Percentiles rank a stretch among this genome's conserved stretches.
Conservation (phyloP, 2,797 vertebrate species). For the Epinephelus malabaricus region DNA sequence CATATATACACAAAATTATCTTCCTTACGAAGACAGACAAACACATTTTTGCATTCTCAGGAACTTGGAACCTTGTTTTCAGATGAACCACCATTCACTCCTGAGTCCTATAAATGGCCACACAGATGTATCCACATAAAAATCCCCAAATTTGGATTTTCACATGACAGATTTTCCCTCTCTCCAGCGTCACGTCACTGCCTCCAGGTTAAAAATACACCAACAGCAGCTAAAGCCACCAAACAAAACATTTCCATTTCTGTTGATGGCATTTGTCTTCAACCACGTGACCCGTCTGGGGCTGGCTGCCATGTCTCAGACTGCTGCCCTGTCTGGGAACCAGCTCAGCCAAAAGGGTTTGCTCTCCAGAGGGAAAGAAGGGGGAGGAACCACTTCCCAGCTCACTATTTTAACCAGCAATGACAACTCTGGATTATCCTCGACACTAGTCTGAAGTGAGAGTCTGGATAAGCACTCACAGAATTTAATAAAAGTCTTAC, state of each 20-base stretch:
- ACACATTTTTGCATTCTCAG: not conserved
- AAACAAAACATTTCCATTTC: constrained; percentile 75
- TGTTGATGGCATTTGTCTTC: constrained; percentile 74
- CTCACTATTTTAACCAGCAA: constrained; percentile 56
- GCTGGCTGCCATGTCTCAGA: constrained; percentile 69
- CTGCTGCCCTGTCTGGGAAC: constrained; percentile 77
- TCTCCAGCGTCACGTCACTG: constrained; percentile 51
- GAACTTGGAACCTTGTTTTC: not conserved
- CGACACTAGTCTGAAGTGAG: constrained; percentile 4
- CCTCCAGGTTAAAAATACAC: constrained; percentile 72
- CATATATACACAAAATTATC: not conserved
- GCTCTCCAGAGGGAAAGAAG: constrained; percentile 47
- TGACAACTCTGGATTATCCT: constrained; percentile 44
- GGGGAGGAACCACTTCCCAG: constrained; percentile 44
- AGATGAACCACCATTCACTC: not conserved
- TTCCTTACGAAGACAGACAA: no score
- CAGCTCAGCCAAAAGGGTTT: constrained; percentile 56
- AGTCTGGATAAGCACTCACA: constrained; percentile 10
- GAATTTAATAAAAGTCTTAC: constrained; percentile 70
- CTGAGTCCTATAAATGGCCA: constrained; percentile 1
- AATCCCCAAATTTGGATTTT: constrained; percentile 52
- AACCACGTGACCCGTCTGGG: constrained; percentile 73
- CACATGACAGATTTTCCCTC: constrained; percentile 35
- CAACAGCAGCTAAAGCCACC: constrained; percentile 41
- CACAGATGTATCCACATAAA: constrained; percentile 13